Evolutionary conservation across 1,140 invertebrate genomes (phyloP).

Genomic region (Leguminivora glycinivorella): DNA sequence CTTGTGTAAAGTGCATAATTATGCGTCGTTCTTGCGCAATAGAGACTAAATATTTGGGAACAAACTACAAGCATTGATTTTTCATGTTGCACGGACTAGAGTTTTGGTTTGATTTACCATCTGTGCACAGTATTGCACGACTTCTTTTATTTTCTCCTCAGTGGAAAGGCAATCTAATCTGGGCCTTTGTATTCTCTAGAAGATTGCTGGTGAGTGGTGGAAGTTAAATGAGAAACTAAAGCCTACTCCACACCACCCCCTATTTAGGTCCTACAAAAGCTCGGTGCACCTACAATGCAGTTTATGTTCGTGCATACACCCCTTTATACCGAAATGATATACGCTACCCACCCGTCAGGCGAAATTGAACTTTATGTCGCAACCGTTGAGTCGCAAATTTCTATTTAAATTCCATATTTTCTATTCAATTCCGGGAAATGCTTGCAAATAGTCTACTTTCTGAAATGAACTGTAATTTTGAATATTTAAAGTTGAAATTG

Average conservation of each 20-base stretch:
- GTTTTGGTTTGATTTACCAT: no score
- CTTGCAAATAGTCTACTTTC: no score
- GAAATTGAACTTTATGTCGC: constrained; percentile 55
- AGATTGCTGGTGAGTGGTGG: no score
- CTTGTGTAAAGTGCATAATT: no score
- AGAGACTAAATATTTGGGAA: no score
- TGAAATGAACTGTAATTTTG: not conserved
- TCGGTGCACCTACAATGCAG: constrained; percentile 68
- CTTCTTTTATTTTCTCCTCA: no score
- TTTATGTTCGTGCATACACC: constrained; percentile 70
- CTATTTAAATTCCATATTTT: constrained; percentile 40
- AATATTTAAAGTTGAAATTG: constrained; percentile 37
- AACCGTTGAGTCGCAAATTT: constrained; percentile 45
- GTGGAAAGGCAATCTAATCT: no score
- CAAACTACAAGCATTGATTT: no score
- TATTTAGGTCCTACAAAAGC: constrained; percentile 66
- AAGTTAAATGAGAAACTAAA: constrained; percentile 33
- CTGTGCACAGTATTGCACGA: no score
- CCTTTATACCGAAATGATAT: constrained; percentile 59
- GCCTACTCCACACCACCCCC: constrained; percentile 48
- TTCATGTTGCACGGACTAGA: no score
- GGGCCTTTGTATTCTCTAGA: no score
- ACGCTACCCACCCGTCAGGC: constrained; percentile 38
- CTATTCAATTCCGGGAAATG: constrained; percentile 35
- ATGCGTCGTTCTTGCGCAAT: no score